These are phyloP conservation scores for Heterochromis multidens DNA, from an alignment of 2,113 vertebrate species.

Conservation along the genomic window DNA sequence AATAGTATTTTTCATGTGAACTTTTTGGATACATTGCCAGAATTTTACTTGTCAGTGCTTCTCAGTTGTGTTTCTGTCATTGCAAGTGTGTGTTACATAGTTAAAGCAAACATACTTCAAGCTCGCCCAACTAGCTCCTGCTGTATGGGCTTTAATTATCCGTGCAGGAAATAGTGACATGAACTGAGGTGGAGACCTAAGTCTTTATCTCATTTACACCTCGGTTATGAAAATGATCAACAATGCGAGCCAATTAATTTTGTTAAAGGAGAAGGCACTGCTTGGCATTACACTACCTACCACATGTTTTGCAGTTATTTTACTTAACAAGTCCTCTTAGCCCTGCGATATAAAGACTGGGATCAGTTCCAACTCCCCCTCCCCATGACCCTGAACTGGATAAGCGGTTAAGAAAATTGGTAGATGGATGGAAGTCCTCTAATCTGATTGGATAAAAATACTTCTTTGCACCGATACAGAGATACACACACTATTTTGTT, in stretches of 20 bases:
- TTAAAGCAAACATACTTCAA: slow-evolving; percentile 18
- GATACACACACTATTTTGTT: not conserved
- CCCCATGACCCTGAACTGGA: not conserved
- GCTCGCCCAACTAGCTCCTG: slow-evolving; percentile 39
- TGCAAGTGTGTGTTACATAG: not conserved
- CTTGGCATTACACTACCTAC: not conserved
- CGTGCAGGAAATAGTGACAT: slow-evolving; percentile 28
- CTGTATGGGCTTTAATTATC: slow-evolving; percentile 58
- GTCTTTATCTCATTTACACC: slow-evolving; percentile 41
- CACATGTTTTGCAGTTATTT: not conserved
- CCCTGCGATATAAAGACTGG: not conserved
- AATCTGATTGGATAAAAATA: slow-evolving; percentile 1
- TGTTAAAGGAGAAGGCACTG: not conserved
- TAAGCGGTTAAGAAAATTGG: not conserved
- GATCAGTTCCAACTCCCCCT: not conserved
- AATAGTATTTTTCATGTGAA: not conserved
- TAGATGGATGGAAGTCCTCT: not conserved
- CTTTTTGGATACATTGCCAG: not conserved
- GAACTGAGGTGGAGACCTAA: slow-evolving; percentile 11
- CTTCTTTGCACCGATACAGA: not conserved
- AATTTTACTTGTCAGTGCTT: not conserved
- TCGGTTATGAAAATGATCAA: slow-evolving; percentile 17
- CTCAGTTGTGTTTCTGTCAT: not conserved
- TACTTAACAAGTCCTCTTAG: not conserved
- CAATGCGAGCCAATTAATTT: slow-evolving; percentile 15